Conservation (phyloP, 2,113 vertebrate species). For the Gobio gobio region DNA sequence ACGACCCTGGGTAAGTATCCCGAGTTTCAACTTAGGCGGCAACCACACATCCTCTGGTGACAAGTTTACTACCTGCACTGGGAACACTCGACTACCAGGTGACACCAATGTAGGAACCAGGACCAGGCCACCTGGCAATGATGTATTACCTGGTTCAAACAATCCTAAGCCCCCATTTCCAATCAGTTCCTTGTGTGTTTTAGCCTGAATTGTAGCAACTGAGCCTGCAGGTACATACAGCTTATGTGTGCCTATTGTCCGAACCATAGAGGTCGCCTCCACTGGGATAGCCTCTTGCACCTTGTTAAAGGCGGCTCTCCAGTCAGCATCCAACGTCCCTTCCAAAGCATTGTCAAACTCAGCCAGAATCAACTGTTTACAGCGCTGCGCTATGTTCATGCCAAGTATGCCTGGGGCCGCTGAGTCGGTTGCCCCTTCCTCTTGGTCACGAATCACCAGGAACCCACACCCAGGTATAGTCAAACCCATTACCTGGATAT, state of each 20-base stretch:
- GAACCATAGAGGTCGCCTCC: neutral
- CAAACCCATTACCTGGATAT: neutral
- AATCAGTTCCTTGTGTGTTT: neutral
- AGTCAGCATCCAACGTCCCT: too few species aligned
- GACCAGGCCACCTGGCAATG: neutral
- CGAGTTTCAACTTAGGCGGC: neutral
- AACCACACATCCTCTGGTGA: slow-evolving; percentile 36
- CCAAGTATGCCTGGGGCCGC: slow-evolving; percentile 13
- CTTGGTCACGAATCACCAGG: neutral
- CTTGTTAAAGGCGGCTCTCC: too few species aligned
- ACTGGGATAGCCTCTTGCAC: too few species aligned
- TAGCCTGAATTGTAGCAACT: neutral
- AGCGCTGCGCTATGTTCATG: slow-evolving; percentile 20
- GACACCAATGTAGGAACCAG: neutral
- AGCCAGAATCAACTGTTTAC: too few species aligned
- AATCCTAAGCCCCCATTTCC: neutral
- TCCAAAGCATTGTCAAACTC: too few species aligned
- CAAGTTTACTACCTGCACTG: slow-evolving; percentile 27
- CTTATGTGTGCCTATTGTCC: neutral
- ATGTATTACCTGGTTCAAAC: slow-evolving; percentile 18
- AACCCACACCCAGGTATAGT: neutral
- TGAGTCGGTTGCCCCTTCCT: neutral
- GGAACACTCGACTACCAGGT: neutral
- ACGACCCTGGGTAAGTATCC: neutral
- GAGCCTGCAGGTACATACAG: slow-evolving; percentile 21